These are phyloP conservation scores for Calliphora vomitoria DNA, from an alignment of 2,888 invertebrate species.

Conservation along the genomic window DNA sequence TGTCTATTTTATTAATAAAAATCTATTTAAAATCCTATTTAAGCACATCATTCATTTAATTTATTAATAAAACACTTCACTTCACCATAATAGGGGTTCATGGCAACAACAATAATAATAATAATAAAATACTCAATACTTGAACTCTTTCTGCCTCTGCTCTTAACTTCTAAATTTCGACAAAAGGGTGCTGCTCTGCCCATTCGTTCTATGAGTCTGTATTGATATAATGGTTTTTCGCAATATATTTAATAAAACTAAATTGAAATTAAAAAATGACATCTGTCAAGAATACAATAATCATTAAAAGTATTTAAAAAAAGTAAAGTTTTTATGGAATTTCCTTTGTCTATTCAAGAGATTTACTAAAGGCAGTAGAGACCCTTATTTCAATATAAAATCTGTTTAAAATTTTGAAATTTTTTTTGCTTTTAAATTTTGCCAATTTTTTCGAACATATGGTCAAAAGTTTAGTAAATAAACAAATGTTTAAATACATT, in stretches of 20 bases:
- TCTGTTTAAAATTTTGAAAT: not conserved
- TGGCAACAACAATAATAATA: not conserved
- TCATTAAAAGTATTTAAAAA: slow-evolving; percentile 13
- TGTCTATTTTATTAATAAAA: slow-evolving; percentile 53
- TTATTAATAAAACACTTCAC: slow-evolving; percentile 66
- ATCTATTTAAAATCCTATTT: slow-evolving; percentile 53
- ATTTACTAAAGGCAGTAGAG: not conserved
- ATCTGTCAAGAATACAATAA: slow-evolving; percentile 52
- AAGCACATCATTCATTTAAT: slow-evolving; percentile 45
- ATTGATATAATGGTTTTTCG: slow-evolving; percentile 31
- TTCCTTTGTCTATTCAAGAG: not conserved
- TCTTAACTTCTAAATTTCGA: slow-evolving; percentile 1
- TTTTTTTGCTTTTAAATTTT: not conserved
- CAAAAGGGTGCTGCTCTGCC: slow-evolving; percentile 44
- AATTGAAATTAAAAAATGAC: slow-evolving; percentile 58
- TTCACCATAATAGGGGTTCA: slow-evolving; percentile 63
- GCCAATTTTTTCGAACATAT: slow-evolving; percentile 30
- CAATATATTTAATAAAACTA: slow-evolving; percentile 40
- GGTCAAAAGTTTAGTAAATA: not conserved
- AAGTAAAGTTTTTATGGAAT: not conserved
- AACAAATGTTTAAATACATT: slow-evolving; percentile 10
- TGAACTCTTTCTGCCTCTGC: not conserved
- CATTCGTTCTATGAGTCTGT: not conserved
- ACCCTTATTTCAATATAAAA: not conserved
- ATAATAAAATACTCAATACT: not conserved